Base-by-base conservation (phyloP, 2,797 vertebrate species). In the Scolopax bukidnonensis region DNA sequence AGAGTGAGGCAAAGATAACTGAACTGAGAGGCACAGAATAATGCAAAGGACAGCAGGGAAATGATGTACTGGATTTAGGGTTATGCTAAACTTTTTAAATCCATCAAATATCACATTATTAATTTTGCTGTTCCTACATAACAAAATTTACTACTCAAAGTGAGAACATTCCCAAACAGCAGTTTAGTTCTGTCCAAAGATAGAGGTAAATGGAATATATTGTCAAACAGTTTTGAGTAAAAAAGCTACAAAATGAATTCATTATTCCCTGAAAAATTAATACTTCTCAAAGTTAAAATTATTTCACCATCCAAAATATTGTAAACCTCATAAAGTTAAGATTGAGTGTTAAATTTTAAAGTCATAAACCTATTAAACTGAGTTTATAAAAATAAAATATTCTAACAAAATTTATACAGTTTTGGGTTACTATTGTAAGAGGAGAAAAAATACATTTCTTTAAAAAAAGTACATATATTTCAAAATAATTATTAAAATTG, bases 401-500 rank as follows among this genome's bases (percentile, higher is more conserved):
- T 77, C 6, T 51, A 67, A 48, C 10, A 71, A 57, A 48, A 27
- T 38, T 10, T 81, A 16, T 25, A 67, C 5, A 9, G 3, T 8
- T 74, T 82, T 61, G 21, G 24, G 12, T 21, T 84, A 21, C 21
- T 79, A 7, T 78, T 85, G 83, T 65, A 81, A 61, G 32, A 82
- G 15, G 7, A 43, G 8, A 8, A 84, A 78, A 92, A 87, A n/a
- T 6, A 19, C 0, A 6, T 13, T 51, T 5, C 32, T 50, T 9
- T 25, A 60, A 84, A 79, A 12, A 59, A 19, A 25, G 48, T 24
- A 2, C 74, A 68, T 77, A 1, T 56, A 50, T 33, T 57, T 60
- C 0, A 0, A 2, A 53, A 77, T 87, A 60, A 27, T 1, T 0
- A 43, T 54, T 48, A 16, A n/a, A 61, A 73, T 36, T 36, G 1